phyloP scores from a whole-genome alignment of 2,888 invertebrate genomes.

The Cistogaster globosa region DNA sequence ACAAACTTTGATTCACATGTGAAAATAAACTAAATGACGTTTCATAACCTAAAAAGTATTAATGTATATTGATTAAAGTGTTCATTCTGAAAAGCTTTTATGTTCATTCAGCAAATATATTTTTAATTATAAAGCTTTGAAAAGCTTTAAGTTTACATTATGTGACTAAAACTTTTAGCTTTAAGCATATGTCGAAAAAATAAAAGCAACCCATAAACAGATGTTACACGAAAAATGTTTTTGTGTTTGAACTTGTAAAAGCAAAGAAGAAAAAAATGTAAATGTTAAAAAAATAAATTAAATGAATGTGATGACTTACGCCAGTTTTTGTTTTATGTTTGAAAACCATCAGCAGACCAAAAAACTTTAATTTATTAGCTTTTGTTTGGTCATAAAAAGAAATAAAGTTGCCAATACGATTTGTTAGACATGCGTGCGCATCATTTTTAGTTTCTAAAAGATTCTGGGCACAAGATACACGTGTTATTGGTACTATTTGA shows the following conservation, averaged over 20 bases:
- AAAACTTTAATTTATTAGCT: no score
- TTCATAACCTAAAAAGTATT: conserved; percentile 9
- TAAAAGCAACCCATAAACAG: background rate
- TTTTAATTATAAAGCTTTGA: conserved; percentile 28
- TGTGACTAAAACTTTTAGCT: background rate
- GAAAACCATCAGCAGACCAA: no score
- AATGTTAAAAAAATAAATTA: no score
- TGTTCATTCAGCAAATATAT: conserved; percentile 48
- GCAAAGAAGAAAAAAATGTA: no score
- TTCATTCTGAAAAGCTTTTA: conserved; percentile 27
- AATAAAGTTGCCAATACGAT: conserved; percentile 56
- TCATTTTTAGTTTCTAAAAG: background rate
- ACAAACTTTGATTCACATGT: background rate
- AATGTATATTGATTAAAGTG: conserved; percentile 15
- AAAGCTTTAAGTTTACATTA: conserved; percentile 50
- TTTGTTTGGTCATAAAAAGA: no score
- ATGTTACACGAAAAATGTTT: background rate
- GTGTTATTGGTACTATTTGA: no score
- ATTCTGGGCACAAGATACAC: conserved; percentile 8
- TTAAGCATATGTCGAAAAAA: conserved; percentile 15
- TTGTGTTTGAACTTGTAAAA: no score
- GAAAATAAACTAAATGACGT: background rate
- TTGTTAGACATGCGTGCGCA: conserved; percentile 75
- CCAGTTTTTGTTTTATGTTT: no score
- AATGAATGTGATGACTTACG: no score